Evolutionary conservation across 1,140 invertebrate species (phyloP).

Genomic region (Chironomus tepperi): DNA sequence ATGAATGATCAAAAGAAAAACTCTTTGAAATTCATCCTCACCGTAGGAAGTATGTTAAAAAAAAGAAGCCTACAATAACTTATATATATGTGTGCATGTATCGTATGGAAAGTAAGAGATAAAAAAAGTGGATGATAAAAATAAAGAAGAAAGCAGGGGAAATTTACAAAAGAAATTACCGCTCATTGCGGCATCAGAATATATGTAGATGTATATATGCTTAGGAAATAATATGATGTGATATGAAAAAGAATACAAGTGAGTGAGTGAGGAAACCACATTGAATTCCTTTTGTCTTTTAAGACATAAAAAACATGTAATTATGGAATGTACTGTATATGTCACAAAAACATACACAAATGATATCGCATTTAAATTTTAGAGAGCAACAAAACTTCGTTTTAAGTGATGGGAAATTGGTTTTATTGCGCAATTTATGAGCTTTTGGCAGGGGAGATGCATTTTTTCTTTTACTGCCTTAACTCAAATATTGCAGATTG

Average conservation of each 20-base stretch:
- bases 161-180: neutral
- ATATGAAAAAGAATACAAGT: neutral
- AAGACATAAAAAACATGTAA: neutral
- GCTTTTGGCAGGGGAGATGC: no score
- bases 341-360: no score
- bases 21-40: neutral
- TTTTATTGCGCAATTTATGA: no score
- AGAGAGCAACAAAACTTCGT: no score
- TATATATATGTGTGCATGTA: neutral
- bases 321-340: no score
- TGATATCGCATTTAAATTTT: no score
- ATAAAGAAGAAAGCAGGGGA: neutral
- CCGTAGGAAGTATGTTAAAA: no score
- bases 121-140: neutral
- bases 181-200: neutral
- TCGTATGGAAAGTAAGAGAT: neutral
- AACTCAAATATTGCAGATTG: no score
- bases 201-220: no score
- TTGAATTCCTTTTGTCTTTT: neutral
- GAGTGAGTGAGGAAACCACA: conserved; percentile 3
- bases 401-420: no score
- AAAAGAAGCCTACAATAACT: neutral
- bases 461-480: no score
- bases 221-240: neutral
- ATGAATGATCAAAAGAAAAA: neutral